Percentiles rank a stretch among this genome's conserved stretches.
phyloP scores from a whole-genome alignment of 1,140 invertebrate genomes.

The Phocides pigmalion region DNA sequence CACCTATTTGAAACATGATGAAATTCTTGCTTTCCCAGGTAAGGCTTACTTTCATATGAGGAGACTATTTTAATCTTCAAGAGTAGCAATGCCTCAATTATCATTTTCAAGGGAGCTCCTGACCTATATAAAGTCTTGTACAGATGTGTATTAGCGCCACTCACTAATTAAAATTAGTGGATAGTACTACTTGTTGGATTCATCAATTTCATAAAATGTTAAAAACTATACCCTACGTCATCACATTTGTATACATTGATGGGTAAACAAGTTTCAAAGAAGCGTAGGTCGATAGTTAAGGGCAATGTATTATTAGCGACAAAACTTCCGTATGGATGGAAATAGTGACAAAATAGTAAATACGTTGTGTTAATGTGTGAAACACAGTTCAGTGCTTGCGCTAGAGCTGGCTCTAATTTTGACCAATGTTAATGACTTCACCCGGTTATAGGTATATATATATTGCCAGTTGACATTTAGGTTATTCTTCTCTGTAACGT shows the following conservation, averaged over 20 bases:
- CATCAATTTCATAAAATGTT: too few species aligned
- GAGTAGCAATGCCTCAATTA: too few species aligned
- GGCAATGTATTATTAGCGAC: slow-evolving; percentile 33
- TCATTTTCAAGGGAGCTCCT: too few species aligned
- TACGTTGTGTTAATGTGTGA: slow-evolving; percentile 38
- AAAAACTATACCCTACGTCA: not conserved
- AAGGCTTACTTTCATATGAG: too few species aligned
- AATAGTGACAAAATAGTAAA: slow-evolving; percentile 43
- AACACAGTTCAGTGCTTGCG: slow-evolving; percentile 45
- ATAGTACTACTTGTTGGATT: too few species aligned
- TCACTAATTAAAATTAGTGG: too few species aligned
- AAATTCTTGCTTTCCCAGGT: too few species aligned
- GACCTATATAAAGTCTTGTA: too few species aligned
- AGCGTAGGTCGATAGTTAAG: slow-evolving; percentile 2
- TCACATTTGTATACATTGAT: not conserved
- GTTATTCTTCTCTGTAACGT: slow-evolving; percentile 54
- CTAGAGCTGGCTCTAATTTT: slow-evolving; percentile 54
- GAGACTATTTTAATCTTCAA: too few species aligned
- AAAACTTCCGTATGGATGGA: slow-evolving; percentile 46
- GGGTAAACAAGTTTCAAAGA: not conserved
- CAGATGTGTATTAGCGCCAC: too few species aligned
- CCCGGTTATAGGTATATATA: slow-evolving; percentile 42
- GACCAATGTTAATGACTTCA: slow-evolving; percentile 67
- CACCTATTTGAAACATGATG: too few species aligned
- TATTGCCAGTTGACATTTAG: slow-evolving; percentile 65